phyloP scores from a whole-genome alignment of 2,797 vertebrate species.

The Sphaeramia orbicularis region DNA sequence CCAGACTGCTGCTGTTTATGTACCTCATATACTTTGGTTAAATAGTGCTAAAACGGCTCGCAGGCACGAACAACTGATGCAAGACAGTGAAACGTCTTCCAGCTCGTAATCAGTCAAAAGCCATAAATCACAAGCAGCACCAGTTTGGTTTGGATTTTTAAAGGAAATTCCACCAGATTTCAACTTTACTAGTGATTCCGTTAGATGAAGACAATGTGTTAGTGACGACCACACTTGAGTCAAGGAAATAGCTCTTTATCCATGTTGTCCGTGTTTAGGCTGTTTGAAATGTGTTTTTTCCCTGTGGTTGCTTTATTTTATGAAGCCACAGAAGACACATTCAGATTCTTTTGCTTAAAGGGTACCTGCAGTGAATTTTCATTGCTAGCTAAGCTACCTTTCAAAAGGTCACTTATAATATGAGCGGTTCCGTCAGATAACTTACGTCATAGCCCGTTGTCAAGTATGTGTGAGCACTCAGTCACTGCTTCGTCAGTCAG shows the following conservation, averaged over 20 bases:
- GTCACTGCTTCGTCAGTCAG: too few relatives aligned
- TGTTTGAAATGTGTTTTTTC: too few relatives aligned
- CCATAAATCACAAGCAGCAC: constrained; percentile 27
- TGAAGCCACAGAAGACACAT: too few relatives aligned
- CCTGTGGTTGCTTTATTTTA: too few relatives aligned
- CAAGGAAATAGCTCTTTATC: background rate
- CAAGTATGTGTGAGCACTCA: too few relatives aligned
- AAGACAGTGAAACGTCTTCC: constrained; percentile 48
- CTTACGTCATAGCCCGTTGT: too few relatives aligned
- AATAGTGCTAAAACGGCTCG: constrained; percentile 38
- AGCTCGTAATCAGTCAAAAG: constrained; percentile 31
- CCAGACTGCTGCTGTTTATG: constrained; percentile 24
- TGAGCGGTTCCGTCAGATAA: too few relatives aligned
- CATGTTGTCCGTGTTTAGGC: too few relatives aligned
- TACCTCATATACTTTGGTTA: constrained; percentile 44
- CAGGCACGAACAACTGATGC: constrained; percentile 52
- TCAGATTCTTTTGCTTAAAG: too few relatives aligned
- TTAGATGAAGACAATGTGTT: background rate
- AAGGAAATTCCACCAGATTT: constrained; percentile 14
- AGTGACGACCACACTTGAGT: background rate
- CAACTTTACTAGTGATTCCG: background rate
- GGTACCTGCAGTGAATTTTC: too few relatives aligned
- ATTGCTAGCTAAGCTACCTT: too few relatives aligned
- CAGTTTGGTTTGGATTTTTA: constrained; percentile 20
- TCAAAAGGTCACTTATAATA: too few relatives aligned